Base-by-base conservation (phyloP, 2,113 vertebrate species). In the Excalfactoria chinensis region DNA sequence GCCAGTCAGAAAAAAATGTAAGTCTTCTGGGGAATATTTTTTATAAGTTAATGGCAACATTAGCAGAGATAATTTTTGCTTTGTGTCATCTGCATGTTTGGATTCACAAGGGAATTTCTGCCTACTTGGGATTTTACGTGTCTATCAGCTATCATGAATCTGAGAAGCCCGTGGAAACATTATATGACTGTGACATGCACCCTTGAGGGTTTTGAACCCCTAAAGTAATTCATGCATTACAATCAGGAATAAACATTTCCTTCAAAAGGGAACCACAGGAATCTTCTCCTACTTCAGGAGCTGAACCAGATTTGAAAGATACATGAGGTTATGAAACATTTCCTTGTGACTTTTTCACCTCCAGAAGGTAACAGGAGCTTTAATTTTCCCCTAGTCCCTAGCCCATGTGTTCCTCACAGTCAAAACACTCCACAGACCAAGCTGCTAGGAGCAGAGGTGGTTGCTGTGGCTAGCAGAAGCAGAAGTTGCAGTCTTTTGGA, bases 1-100 rank as follows among this genome's bases (percentile, higher is more conserved):
- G 8, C 21, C 14, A 19, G 21, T 64, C 63, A 67, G 28, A 4
- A 77, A 32, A 25, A 21, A 48, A 56, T 4, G 30, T 32, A 28
- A 82, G 68, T 68, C 32, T 84, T 6, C 8, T 17, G 21, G 21
- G 35, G 16, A 43, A 76, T 76, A 79, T 60, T 84, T 46, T 82
- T 56, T 20, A 15, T n/a, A 76, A 82, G 35, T 69, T 83, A 91
- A 85, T 49, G 23, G 28, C 56, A 69, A 79, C 62, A 69, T 58
- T 58, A 91, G 41, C 35, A 89, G 41, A 73, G 74, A 85, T 82
- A 81, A 85, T 82, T 93, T 91, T 75, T 91, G 37, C 28, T 70
- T 82, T 72, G 41, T 2, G 1, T 63, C 25, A 30, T 89, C 74
- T 85, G 58, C 62, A 84, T 74, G 58, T 62, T 78, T 58, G 22